Conservation (phyloP, 2,888 invertebrate genomes). For the Galerucella calmariensis region DNA sequence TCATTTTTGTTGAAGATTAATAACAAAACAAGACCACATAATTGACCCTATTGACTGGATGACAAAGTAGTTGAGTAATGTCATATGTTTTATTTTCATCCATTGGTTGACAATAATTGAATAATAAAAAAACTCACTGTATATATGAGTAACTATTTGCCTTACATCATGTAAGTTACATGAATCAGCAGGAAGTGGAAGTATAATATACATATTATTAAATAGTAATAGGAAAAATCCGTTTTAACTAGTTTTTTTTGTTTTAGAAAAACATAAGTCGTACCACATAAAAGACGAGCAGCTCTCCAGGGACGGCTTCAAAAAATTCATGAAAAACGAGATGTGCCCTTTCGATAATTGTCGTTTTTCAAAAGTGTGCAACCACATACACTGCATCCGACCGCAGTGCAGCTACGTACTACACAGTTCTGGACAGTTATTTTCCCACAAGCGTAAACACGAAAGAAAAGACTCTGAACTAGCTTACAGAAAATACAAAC, state of each 20-base stretch:
- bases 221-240: too few species aligned
- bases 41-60: too few species aligned
- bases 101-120: too few species aligned
- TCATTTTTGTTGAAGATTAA: too few species aligned
- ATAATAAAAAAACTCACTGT: too few species aligned
- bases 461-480: conserved; percentile 93
- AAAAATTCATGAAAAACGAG: conserved; percentile 98
- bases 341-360: conserved; percentile 92
- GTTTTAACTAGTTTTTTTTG: conserved; percentile 26
- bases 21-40: too few species aligned
- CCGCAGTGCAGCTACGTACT: conserved; percentile 95
- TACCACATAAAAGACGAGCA: conserved; percentile 98
- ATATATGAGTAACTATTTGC: too few species aligned
- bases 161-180: too few species aligned
- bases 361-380: conserved; percentile 93
- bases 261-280: conserved; percentile 96
- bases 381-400: conserved; percentile 98
- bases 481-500: conserved; percentile 82
- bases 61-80: too few species aligned
- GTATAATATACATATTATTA: too few species aligned
- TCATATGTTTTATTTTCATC: too few species aligned
- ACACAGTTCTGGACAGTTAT: conserved; percentile 95
- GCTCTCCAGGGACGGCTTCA: conserved; percentile 94
- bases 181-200: too few species aligned
- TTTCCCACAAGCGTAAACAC: conserved; percentile 97